These are phyloP conservation scores for Siniperca undulata DNA, from an alignment of 2,797 vertebrate species.

Conservation along the genomic window DNA sequence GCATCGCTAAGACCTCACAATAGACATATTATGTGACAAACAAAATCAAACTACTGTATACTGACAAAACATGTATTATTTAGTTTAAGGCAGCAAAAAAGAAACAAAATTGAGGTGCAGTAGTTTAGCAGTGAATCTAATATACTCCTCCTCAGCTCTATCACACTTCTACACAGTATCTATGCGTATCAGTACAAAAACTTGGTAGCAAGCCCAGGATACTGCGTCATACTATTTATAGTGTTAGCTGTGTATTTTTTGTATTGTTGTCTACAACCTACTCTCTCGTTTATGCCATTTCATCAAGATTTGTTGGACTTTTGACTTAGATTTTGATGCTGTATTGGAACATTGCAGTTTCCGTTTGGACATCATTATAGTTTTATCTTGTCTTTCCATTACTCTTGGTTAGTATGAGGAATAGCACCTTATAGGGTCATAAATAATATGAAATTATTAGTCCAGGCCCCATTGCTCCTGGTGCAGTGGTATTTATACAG, in stretches of 20 bases:
- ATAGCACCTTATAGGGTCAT: not conserved
- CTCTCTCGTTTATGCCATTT: constrained; percentile 10
- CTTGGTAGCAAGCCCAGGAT: constrained; percentile 24
- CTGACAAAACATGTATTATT: not conserved
- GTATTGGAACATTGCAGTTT: no score
- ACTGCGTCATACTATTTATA: constrained; percentile 33
- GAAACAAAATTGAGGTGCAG: not conserved
- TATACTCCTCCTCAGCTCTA: not conserved
- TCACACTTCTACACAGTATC: not conserved
- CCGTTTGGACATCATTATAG: not conserved
- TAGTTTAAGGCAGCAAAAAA: not conserved
- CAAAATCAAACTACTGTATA: not conserved
- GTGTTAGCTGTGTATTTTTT: constrained; percentile 7
- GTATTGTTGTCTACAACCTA: not conserved
- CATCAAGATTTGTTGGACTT: not conserved
- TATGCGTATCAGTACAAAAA: not conserved
- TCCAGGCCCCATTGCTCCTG: not conserved
- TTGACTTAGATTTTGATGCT: not conserved
- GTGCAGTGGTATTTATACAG: not conserved
- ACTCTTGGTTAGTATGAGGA: not conserved
- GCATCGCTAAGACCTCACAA: not conserved
- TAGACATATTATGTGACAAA: not conserved
- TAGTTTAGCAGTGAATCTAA: not conserved
- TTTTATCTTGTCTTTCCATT: not conserved
- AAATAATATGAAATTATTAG: not conserved